Evolutionary conservation across 2,888 invertebrate species (phyloP).

Genomic region (Cremastinae sp.): DNA sequence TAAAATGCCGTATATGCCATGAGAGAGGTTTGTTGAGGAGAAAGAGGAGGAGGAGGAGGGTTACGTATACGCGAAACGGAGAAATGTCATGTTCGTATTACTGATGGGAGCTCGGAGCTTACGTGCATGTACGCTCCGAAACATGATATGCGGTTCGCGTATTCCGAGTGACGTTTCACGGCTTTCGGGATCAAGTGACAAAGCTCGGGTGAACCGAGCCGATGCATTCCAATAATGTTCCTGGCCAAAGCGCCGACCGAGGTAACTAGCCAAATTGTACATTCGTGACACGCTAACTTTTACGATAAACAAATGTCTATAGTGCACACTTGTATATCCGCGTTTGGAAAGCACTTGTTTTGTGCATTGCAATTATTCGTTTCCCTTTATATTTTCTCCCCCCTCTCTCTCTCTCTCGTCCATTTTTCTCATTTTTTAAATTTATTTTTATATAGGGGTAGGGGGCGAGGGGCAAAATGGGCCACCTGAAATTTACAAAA

Average conservation of each 20-base stretch:
- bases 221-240: constrained; percentile 12
- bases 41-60: too few relatives aligned
- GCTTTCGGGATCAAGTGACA: constrained; percentile 43
- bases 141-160: not conserved
- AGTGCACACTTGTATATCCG: constrained; percentile 16
- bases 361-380: too few relatives aligned
- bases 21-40: too few relatives aligned
- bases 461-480: too few relatives aligned
- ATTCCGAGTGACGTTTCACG: constrained; percentile 32
- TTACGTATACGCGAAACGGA: too few relatives aligned
- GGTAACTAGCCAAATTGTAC: constrained; percentile 18
- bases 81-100: constrained; percentile 3
- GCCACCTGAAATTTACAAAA: too few relatives aligned
- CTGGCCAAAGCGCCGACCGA: not conserved
- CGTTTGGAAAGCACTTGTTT: not conserved
- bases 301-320: constrained; percentile 33
- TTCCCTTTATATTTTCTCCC: too few relatives aligned
- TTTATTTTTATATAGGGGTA: too few relatives aligned
- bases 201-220: constrained; percentile 20
- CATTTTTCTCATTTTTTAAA: too few relatives aligned
- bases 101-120: not conserved
- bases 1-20: too few relatives aligned
- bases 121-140: not conserved
- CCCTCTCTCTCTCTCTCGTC: too few relatives aligned
- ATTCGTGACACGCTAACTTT: constrained; percentile 23